Conservation (phyloP, 2,797 vertebrate genomes). For the Babyrousa celebensis region DNA sequence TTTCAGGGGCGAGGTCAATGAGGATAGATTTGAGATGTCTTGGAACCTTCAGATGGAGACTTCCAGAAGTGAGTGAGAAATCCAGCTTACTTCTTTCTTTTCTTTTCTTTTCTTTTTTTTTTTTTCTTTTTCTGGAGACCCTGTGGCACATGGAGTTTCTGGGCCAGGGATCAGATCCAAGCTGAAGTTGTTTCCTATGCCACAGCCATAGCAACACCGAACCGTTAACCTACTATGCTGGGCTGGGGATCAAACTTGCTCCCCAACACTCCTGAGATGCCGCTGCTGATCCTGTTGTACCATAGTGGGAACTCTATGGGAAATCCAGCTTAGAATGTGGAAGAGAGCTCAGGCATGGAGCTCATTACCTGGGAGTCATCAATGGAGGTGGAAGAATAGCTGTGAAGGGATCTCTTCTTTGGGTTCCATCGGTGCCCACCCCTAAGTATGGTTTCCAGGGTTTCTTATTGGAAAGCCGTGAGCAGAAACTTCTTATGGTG, state of each 20-base stretch:
- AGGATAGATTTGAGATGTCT: background rate
- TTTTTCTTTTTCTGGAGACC: too few relatives aligned
- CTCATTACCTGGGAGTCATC: too few relatives aligned
- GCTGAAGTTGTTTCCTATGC: too few relatives aligned
- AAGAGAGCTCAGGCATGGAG: background rate
- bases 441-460: constrained; percentile 66
- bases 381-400: background rate
- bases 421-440: background rate
- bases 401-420: background rate
- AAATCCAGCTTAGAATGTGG: background rate
- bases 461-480: constrained; percentile 71
- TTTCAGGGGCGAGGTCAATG: background rate
- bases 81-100: background rate
- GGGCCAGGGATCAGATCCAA: too few relatives aligned
- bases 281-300: too few relatives aligned
- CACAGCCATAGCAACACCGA: too few relatives aligned
- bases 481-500: constrained; percentile 63
- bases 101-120: too few relatives aligned
- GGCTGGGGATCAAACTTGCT: too few relatives aligned
- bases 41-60: background rate
- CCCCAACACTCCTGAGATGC: too few relatives aligned
- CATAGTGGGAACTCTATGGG: too few relatives aligned
- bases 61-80: background rate
- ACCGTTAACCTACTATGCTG: too few relatives aligned
- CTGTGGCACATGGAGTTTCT: too few relatives aligned